Base-by-base conservation (phyloP, 2,113 vertebrate genomes). In the Rhadina sibilatrix region DNA sequence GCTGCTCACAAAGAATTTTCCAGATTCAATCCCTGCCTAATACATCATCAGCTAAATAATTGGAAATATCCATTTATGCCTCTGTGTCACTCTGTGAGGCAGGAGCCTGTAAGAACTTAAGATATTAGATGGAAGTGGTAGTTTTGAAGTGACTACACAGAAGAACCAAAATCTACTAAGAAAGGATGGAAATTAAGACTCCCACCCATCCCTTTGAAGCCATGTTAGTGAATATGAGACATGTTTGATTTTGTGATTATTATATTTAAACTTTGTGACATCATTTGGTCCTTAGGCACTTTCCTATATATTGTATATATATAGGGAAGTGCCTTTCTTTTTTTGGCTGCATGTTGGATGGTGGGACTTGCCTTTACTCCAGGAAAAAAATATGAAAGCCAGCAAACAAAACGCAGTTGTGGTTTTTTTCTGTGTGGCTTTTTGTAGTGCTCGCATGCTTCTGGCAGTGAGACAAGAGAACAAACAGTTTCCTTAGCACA, bases 1-100 rank as follows among this genome's bases (percentile, higher is more conserved):
- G 57, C 46, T 76, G 49, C 63, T 70, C 0, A 0, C 15, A 10
- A 10, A 23, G 46, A 59, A 12, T 78, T 66, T 54, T 27, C 44
- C n/a, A 33, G 24, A 16, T 59, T 63, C 1, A 4, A 14, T 63
- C 59, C 21, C 35, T 75, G 47, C 44, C 65, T 75, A 50, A 25
- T 68, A 22, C 44, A 37, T 82, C 40, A 37, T 49, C 77, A 87
- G 28, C 28, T 71, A 42, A 82, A 76, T 60, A 59, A 52, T 5
- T 25, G 31, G 44, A 84, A 76, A 65, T 70, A 50, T 5, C 15
- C 28, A 18, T 56, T 63, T 84, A n/a, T 82, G 35, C 9, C 10
- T 79, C 31, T 69, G 6, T 60, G 5, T 79, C 70, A 56, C 20
- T 6, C 42, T 3, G 5, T 28, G 44, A 59, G 44, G 21, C 10